Evolutionary conservation across 2,797 vertebrate species (phyloP).

Genomic region (Eulemur rubriventer): DNA sequence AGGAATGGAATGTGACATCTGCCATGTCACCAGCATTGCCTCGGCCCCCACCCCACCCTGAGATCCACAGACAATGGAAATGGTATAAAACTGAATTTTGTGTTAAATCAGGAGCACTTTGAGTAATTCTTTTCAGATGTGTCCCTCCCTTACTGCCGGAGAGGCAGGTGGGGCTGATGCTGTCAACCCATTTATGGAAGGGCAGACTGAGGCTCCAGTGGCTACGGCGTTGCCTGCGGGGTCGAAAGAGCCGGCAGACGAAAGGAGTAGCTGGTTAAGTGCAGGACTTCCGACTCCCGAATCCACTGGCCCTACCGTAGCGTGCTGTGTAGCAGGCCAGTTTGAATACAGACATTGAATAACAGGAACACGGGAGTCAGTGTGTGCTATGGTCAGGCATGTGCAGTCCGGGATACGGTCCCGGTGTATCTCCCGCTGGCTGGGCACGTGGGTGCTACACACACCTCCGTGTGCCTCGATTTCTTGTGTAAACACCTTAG

Average conservation of each 20-base stretch:
- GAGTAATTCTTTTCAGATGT: too few species aligned
- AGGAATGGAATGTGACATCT: accelerated
- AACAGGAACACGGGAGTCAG: neutral
- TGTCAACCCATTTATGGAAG: neutral
- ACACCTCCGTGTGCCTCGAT: neutral
- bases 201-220: neutral
- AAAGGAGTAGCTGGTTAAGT: neutral
- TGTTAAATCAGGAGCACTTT: too few species aligned
- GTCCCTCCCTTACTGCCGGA: too few species aligned
- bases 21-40: accelerated
- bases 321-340: neutral
- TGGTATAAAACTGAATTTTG: too few species aligned
- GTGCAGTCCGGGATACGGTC: too few species aligned
- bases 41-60: neutral
- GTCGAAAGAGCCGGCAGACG: neutral
- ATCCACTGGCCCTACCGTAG: too few species aligned
- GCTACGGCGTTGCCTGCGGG: accelerated
- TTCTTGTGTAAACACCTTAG: neutral
- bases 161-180: neutral
- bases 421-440: too few species aligned
- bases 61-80: neutral
- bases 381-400: neutral
- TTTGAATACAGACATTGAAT: neutral
- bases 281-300: neutral
- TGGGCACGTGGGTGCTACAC: neutral